These are phyloP conservation scores for Hystrix brachyura DNA, from an alignment of 2,113 vertebrate genomes.

Conservation along the genomic window DNA sequence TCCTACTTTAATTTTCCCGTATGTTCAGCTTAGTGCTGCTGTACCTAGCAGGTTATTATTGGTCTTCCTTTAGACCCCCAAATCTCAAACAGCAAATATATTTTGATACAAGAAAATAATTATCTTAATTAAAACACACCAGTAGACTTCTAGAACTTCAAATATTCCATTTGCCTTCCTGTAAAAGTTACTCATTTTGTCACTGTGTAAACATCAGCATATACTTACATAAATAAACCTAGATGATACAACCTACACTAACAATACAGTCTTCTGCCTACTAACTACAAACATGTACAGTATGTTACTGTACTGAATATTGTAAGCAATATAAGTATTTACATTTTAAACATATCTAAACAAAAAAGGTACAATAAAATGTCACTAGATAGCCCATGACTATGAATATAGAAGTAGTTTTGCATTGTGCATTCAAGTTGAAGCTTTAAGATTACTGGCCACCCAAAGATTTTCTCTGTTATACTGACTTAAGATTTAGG, in stretches of 20 bases:
- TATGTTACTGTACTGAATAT: neutral
- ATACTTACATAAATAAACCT: neutral
- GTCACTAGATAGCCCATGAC: neutral
- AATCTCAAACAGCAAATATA: neutral
- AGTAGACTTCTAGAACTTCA: neutral
- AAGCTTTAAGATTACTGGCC: conserved; percentile 52
- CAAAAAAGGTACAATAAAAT: neutral
- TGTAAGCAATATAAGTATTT: neutral
- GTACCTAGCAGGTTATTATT: neutral
- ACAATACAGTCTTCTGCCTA: neutral
- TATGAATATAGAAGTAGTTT: conserved; percentile 30
- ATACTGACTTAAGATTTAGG: neutral
- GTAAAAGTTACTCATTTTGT: neutral
- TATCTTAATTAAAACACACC: conserved; percentile 41
- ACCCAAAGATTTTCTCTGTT: conserved; percentile 15
- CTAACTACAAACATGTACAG: neutral
- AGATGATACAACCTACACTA: neutral
- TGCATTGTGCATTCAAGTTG: neutral
- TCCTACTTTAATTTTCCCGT: neutral
- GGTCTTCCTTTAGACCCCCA: neutral
- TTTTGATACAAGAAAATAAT: conserved; percentile 18
- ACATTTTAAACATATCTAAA: neutral
- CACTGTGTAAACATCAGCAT: neutral
- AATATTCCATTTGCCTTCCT: neutral
- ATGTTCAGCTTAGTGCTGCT: neutral